These are phyloP conservation scores for Mellivora capensis DNA, from an alignment of 2,113 vertebrate genomes.

Conservation along the genomic window DNA sequence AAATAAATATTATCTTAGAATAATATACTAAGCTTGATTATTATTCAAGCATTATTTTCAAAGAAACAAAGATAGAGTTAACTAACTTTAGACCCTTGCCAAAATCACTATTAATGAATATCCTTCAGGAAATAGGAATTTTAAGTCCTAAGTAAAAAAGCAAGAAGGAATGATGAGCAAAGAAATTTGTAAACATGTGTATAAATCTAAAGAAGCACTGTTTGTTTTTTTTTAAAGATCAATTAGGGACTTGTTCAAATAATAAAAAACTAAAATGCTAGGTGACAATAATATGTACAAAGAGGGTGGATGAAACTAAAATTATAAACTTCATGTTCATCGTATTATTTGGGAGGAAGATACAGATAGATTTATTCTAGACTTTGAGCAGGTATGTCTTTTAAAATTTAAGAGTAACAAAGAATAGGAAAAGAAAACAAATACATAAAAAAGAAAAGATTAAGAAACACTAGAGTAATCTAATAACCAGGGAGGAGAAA, in stretches of 20 bases:
- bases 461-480: not conserved
- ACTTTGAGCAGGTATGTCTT: not conserved
- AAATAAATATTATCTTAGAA: constrained; percentile 28
- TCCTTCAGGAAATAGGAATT: not conserved
- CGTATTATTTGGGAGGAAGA: not conserved
- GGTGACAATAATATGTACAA: not conserved
- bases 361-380: not conserved
- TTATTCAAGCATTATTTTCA: not conserved
- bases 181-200: not conserved
- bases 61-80: not conserved
- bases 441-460: not conserved
- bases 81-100: not conserved
- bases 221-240: not conserved
- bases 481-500: not conserved
- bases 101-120: not conserved
- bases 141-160: not conserved
- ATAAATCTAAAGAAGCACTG: not conserved
- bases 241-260: not conserved
- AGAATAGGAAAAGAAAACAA: not conserved
- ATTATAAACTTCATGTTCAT: not conserved
- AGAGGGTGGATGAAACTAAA: not conserved
- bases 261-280: not conserved
- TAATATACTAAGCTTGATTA: not conserved
- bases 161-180: not conserved
- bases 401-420: constrained; percentile 17